Evolutionary conservation across 2,888 invertebrate species (phyloP).

Genomic region (Panopea generosa): DNA sequence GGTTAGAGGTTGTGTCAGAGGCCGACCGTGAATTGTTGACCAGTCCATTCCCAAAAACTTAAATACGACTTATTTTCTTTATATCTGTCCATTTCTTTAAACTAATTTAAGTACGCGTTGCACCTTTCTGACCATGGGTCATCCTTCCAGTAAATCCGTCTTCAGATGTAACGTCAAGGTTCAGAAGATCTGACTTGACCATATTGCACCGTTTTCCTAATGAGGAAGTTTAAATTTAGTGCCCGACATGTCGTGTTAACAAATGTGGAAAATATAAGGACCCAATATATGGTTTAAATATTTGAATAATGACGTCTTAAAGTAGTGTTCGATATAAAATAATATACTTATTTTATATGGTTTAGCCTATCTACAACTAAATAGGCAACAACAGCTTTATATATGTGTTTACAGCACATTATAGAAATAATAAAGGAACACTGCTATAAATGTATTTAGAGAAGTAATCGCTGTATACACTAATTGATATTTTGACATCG

Average conservation of each 20-base stretch:
- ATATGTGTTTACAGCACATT: too few species aligned
- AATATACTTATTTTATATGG: too few species aligned
- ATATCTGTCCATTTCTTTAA: background rate
- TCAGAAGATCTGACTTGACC: background rate
- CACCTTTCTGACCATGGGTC: background rate
- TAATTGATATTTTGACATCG: too few species aligned
- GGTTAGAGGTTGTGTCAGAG: constrained; percentile 47
- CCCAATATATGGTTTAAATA: constrained; percentile 10
- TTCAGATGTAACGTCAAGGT: background rate
- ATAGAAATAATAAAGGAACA: too few species aligned
- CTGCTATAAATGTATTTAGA: too few species aligned
- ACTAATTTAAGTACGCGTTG: background rate
- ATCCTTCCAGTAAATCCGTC: background rate
- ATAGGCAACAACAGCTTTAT: too few species aligned
- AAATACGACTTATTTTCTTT: constrained; percentile 49
- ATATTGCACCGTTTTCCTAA: background rate
- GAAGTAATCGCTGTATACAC: too few species aligned
- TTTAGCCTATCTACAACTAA: too few species aligned
- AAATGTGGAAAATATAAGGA: background rate
- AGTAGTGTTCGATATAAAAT: constrained; percentile 9
- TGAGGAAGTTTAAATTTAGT: background rate
- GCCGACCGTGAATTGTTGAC: constrained; percentile 34
- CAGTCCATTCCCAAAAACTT: constrained; percentile 30
- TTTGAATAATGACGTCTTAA: constrained; percentile 14
- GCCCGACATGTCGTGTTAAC: background rate